Evolutionary conservation across 2,797 vertebrate species (phyloP).

Genomic region (Menidia menidia): DNA sequence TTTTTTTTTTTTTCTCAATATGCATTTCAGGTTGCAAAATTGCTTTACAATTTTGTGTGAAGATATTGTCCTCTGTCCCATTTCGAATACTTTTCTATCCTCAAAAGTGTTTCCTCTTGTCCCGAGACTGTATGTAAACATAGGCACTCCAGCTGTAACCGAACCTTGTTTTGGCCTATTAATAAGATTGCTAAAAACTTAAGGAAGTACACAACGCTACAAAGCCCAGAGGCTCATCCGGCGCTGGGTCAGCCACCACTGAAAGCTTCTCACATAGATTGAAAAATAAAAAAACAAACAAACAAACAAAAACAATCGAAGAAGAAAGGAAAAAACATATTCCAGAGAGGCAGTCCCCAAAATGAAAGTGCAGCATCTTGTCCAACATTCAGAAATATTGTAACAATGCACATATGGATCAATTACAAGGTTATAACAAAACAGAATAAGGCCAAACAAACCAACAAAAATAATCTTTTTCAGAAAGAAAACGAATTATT

Average conservation of each 20-base stretch:
- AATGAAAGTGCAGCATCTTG: neutral
- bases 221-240: slow-evolving; percentile 18
- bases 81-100: too few species aligned
- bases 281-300: too few species aligned
- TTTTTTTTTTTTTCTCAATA: slow-evolving; percentile 50
- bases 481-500: neutral
- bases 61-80: neutral
- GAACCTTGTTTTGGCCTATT: slow-evolving; percentile 10
- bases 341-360: neutral
- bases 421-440: neutral
- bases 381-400: slow-evolving; percentile 8
- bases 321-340: neutral
- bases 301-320: too few species aligned
- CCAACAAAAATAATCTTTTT: neutral
- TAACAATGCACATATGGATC: neutral
- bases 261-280: neutral
- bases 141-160: slow-evolving; percentile 50
- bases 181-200: slow-evolving; percentile 13
- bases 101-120: neutral
- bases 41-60: slow-evolving; percentile 29
- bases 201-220: slow-evolving; percentile 26
- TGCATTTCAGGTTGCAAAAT: slow-evolving; percentile 48
- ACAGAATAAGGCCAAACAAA: neutral
- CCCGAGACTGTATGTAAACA: slow-evolving; percentile 55
- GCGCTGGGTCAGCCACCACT: neutral